Evolutionary conservation across 2,113 vertebrate species (phyloP).

Genomic region (Probosciger aterrimus): DNA sequence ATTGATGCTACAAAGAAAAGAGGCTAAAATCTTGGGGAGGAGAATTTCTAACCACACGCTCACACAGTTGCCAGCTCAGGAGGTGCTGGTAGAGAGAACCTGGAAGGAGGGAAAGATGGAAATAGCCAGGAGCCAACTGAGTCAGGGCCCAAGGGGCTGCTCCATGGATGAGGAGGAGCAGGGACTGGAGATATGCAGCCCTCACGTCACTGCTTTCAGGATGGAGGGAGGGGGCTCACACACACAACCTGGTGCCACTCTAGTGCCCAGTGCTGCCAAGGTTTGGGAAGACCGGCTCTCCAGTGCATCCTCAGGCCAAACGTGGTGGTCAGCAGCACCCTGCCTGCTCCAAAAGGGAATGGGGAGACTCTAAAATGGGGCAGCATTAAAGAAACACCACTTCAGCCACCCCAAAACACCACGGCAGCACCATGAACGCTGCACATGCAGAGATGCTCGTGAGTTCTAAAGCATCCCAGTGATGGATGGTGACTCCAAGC

Average conservation of each 20-base stretch:
- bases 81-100: not conserved
- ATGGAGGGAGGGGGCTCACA: not conserved
- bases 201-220: not conserved
- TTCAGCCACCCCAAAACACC: not conserved
- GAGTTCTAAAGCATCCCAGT: fast-evolving
- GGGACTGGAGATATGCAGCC: not conserved
- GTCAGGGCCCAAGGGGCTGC: not conserved
- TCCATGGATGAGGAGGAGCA: not conserved
- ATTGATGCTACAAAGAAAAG: fast-evolving
- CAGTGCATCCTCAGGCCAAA: not conserved
- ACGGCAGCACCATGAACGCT: fast-evolving
- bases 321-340: fast-evolving
- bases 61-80: not conserved
- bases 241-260: not conserved
- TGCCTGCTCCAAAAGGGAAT: not conserved
- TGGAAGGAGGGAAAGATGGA: not conserved
- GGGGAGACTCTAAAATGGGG: not conserved
- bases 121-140: not conserved
- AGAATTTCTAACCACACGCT: fast-evolving
- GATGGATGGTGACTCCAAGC: not conserved
- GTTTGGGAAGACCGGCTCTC: not conserved
- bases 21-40: fast-evolving
- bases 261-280: not conserved
- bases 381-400: not conserved
- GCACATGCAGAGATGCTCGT: fast-evolving